Evolutionary conservation across 2,797 vertebrate genomes (phyloP), one percentile per base, ranked within the genome.

Genomic region (Schizothorax lantsangensis): DNA sequence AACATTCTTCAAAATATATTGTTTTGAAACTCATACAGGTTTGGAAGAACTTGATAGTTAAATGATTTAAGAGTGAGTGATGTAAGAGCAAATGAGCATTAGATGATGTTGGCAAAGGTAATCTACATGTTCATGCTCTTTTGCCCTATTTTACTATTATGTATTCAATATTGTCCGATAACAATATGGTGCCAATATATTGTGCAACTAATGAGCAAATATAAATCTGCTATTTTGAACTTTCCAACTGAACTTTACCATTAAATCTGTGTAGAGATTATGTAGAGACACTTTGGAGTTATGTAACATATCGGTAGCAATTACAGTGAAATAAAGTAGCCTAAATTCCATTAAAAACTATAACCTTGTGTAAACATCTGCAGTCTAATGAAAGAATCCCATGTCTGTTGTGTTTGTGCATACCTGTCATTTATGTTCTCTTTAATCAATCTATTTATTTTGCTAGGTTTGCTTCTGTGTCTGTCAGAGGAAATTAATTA

Each of bases 401-500:
- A 33, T 33, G n/a, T 59, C 59, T 66, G 6, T 33, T 5, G 57
- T 71, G n/a, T 54, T 45, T 57, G 17, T 71, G 47, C 26, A 15
- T 54, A 69, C 43, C 43, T 86, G 57, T 62, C 33, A 21, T 71
- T 62, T 14, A 62, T 71, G 40, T 45, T 66, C 33, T 5, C 4
- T 33, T 62, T 47, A 83, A 79, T 43, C 64, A 80, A 38, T 84
- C 52, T 66, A 54, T 80, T 80, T 59, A 68, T 69, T 84, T 83
- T 75, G 10, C 69, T 47, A 40, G 79, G 36, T 84, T 71, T 88
- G n/a, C 52, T 72, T 88, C 57, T 81, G 57, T 88, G 81, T 66
- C 30, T 82, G 88, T 83, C 74, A 69, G 30, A 66, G 12, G 52
- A 83, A 84, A 73, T 75, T 38, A 89, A 85, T 83, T 73, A 83